Evolutionary conservation across 1,140 invertebrate species (phyloP).

Genomic region (Drosophila azteca): DNA sequence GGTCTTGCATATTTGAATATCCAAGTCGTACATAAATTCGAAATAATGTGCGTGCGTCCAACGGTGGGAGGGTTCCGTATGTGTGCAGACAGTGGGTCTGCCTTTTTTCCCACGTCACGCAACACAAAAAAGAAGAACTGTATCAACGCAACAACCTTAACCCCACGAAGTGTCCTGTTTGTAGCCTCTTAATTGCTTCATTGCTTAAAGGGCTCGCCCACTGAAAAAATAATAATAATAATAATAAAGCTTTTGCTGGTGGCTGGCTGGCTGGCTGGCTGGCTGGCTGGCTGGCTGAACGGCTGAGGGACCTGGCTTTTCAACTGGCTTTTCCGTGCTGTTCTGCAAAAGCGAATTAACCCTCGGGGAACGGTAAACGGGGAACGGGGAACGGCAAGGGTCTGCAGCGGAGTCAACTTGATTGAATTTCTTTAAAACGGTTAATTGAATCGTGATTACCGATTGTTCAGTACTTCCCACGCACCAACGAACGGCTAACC

Average conservation of each 20-base stretch:
- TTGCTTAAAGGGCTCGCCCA: constrained; percentile 30
- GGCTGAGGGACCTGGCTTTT: not conserved
- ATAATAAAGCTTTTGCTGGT: too few species aligned
- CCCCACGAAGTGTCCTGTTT: constrained; percentile 41
- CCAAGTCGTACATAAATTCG: constrained; percentile 60
- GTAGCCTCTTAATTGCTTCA: constrained; percentile 64
- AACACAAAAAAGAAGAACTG: constrained; percentile 2
- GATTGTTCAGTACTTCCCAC: constrained; percentile 13
- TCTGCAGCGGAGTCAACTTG: constrained; percentile 30
- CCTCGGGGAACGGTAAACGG: constrained; percentile 26
- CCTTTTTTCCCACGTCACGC: constrained; percentile 5
- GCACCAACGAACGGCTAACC: constrained; percentile 36
- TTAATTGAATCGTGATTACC: constrained; percentile 44
- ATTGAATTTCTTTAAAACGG: constrained; percentile 41
- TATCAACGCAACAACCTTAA: constrained; percentile 6
- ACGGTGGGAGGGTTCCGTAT: constrained; percentile 9
- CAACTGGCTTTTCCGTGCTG: constrained; percentile 21
- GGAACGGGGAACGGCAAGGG: constrained; percentile 20
- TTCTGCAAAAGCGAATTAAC: constrained; percentile 57
- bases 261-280: too few species aligned
- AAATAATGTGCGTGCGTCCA: constrained; percentile 48
- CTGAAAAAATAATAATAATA: constrained; percentile 56
- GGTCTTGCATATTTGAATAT: constrained; percentile 3
- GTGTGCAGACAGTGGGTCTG: not conserved
- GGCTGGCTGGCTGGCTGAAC: too few species aligned